Evolutionary conservation across 2,888 invertebrate genomes (phyloP).

Genomic region (Tetragonula carbonaria): DNA sequence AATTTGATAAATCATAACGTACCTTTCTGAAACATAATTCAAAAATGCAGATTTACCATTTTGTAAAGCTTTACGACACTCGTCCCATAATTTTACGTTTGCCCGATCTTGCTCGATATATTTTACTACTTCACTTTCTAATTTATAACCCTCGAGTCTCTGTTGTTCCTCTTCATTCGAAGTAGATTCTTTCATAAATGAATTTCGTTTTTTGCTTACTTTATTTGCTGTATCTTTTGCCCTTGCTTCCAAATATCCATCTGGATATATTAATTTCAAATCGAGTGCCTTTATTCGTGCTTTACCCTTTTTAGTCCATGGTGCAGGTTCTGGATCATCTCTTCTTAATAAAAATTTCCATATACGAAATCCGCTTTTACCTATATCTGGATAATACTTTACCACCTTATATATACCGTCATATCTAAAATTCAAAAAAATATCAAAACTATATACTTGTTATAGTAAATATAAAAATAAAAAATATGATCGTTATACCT

Average conservation of each 20-base stretch:
- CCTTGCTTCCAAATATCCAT: slow-evolving; percentile 84
- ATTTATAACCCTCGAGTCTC: slow-evolving; percentile 81
- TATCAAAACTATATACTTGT: slow-evolving; percentile 23
- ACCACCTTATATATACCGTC: slow-evolving; percentile 95
- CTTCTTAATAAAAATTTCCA: slow-evolving; percentile 92
- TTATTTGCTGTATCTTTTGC: slow-evolving; percentile 64
- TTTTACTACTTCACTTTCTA: slow-evolving; percentile 80
- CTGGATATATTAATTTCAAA: slow-evolving; percentile 86
- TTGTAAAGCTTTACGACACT: slow-evolving; percentile 85
- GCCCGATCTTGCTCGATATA: slow-evolving; percentile 86
- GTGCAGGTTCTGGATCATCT: slow-evolving; percentile 91
- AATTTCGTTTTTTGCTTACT: slow-evolving; percentile 67
- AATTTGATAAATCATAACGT: not conserved
- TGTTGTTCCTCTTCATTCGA: slow-evolving; percentile 73
- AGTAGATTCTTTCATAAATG: slow-evolving; percentile 60
- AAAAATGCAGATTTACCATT: slow-evolving; percentile 84
- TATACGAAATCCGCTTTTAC: slow-evolving; percentile 91
- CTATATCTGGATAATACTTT: slow-evolving; percentile 92
- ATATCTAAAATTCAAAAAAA: slow-evolving; percentile 85
- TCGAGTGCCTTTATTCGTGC: slow-evolving; percentile 79
- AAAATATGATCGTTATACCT: slow-evolving; percentile 53
- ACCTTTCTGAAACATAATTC: slow-evolving; percentile 75
- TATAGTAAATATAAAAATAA: not conserved
- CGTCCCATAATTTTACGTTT: slow-evolving; percentile 89
- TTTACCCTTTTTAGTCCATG: slow-evolving; percentile 91